Evolutionary conservation across 92 coral and sea anemone species (phyloP).

Genomic region (Zoanthus sociatus): DNA sequence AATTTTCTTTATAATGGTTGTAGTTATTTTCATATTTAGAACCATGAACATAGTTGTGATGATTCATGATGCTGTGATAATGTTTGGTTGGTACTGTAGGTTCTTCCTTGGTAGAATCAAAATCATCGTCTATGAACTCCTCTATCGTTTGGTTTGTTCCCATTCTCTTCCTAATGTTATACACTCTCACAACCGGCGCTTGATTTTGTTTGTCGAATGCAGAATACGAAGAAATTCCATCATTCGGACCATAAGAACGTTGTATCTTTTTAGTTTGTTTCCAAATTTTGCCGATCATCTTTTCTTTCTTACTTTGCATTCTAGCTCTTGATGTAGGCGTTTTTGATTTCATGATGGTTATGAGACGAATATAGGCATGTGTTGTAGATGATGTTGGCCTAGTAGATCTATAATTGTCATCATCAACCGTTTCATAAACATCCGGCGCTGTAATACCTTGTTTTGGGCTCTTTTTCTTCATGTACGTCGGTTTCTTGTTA

Average conservation of each 20-base stretch:
- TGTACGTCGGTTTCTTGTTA: not conserved
- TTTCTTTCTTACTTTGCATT: not conserved
- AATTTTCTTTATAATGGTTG: not conserved
- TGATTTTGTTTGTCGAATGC: not conserved
- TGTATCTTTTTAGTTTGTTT: not conserved
- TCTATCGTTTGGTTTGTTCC: not conserved
- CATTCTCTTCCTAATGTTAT: not conserved
- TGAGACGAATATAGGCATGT: not conserved
- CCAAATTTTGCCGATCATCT: not conserved
- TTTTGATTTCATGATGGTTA: not conserved
- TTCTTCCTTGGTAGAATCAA: not conserved
- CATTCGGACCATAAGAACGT: not conserved
- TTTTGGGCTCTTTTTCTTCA: not conserved
- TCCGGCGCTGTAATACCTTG: not conserved
- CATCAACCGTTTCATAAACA: constrained; percentile 24
- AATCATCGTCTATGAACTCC: constrained; percentile 16
- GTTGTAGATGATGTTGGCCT: constrained; percentile 4
- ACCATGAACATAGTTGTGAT: no score
- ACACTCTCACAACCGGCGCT: not conserved
- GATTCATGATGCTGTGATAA: not conserved
- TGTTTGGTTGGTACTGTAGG: not conserved
- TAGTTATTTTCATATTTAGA: not conserved
- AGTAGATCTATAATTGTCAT: not conserved
- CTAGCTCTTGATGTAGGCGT: not conserved
- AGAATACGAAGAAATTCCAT: not conserved